Evolutionary conservation across 2,113 vertebrate genomes (phyloP), one percentile per base, ranked within the genome.

Genomic region (Setophaga petechia): DNA sequence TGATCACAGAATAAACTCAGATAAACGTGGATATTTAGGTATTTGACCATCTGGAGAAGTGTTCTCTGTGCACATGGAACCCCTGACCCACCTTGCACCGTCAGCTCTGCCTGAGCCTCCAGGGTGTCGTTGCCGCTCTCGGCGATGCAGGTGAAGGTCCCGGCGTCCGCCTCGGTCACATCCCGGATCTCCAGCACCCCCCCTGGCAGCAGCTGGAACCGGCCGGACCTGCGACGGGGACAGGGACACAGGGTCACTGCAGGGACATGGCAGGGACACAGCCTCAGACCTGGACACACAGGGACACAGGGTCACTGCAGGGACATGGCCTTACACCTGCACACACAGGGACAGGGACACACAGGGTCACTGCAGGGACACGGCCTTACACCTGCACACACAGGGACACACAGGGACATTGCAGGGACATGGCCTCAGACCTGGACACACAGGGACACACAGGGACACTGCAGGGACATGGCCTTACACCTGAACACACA

Each of bases 91-190:
- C 99, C 99, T 98, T 99, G 99, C 24, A 99, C 91, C 6, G 94
- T 77, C 84, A 99, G 98, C 43, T 99, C 98, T n/a, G 98, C 98
- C 71, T 98, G 98, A 27, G 98, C 98, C 89, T 98, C 98, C 27
- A 98, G 89, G 6, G 99, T 99, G 67, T 98, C 96, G 12, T 99
- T 99, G 33, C 95, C 96, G 2, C 97, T 98, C 39, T 98, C 98
- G 0, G 97, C 99, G 72, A 98, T 67, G 95, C 99, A 99, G 90
- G 97, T 98, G 72, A 99, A 99, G 24, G 97, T 96, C 31, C 99
- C 99, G 2, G 95, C 97, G 7, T 99, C 99, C 12, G 98, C 98
- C 84, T 99, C 98, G 1, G 83, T 97, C 41, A 99, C 91, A 11
- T 98, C 98, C 20, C 57, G 97, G 94, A 99, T 98, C 96, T 97